A percentile compares a stretch with the other conserved stretches of the same genome.
phyloP scores from a whole-genome alignment of 2,797 vertebrate species.

The Streptopelia turtur region DNA sequence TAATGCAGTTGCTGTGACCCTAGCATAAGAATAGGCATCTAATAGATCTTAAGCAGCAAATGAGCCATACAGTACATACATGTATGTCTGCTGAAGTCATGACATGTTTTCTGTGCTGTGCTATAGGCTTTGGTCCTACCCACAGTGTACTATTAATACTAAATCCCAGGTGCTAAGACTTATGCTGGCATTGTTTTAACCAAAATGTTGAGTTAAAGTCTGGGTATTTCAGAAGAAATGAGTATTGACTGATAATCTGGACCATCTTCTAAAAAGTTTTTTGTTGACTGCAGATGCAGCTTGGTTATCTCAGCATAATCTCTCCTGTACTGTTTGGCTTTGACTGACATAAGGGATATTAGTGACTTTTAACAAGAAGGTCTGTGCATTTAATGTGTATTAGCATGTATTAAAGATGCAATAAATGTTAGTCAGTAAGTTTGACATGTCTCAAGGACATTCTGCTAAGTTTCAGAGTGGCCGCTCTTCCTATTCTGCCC shows the following conservation, averaged over 20 bases:
- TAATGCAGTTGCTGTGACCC: neutral
- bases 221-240: neutral
- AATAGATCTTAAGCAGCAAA: neutral
- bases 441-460: neutral
- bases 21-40: rapidly evolving
- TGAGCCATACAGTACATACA: neutral
- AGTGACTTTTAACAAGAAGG: neutral
- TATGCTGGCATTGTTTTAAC: neutral
- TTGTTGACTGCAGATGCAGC: neutral
- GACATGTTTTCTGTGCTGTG: neutral
- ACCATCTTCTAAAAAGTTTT: neutral
- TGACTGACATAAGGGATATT: neutral
- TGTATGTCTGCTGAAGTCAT: neutral
- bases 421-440: neutral
- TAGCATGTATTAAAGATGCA: neutral
- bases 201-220: neutral
- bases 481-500: neutral
- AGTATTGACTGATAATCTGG: neutral
- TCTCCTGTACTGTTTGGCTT: neutral
- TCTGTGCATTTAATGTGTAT: neutral
- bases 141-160: neutral
- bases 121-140: neutral
- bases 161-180: neutral
- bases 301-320: neutral
- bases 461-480: neutral